phyloP scores from a whole-genome alignment of 2,797 vertebrate species.

The Sphenopsis melanotis region DNA sequence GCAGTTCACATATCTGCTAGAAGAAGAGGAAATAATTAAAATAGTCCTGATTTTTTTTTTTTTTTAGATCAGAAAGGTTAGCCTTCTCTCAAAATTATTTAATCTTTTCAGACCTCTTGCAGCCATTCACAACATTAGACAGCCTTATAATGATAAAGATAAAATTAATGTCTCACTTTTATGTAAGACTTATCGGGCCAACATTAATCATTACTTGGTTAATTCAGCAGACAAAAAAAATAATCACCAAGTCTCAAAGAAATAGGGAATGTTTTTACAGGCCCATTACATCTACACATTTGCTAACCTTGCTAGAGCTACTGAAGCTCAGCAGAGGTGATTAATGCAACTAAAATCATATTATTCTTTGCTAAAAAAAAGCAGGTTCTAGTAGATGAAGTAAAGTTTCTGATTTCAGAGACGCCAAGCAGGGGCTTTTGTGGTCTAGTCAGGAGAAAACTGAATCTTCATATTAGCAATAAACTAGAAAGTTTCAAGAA shows the following conservation, averaged over 20 bases:
- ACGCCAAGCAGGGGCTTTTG: not conserved
- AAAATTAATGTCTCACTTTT: not conserved
- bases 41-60: not conserved
- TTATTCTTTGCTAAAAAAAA: not conserved
- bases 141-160: not conserved
- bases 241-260: slow-evolving; percentile 1
- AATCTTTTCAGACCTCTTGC: not conserved
- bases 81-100: slow-evolving; percentile 1
- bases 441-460: not conserved
- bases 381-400: not conserved
- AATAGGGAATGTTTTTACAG: slow-evolving; percentile 9
- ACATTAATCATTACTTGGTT: not conserved
- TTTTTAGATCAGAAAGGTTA: not conserved
- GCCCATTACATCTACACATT: not conserved
- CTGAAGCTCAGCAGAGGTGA: not conserved
- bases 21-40: slow-evolving; percentile 1
- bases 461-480: not conserved
- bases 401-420: not conserved
- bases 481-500: not conserved
- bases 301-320: not conserved
- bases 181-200: not conserved
- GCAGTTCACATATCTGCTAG: not conserved
- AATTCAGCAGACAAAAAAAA: slow-evolving; percentile 23
- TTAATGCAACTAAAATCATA: not conserved
- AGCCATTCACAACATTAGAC: not conserved